Base-by-base conservation (phyloP, 2,113 vertebrate genomes). In the Sapayoa aenigma region DNA sequence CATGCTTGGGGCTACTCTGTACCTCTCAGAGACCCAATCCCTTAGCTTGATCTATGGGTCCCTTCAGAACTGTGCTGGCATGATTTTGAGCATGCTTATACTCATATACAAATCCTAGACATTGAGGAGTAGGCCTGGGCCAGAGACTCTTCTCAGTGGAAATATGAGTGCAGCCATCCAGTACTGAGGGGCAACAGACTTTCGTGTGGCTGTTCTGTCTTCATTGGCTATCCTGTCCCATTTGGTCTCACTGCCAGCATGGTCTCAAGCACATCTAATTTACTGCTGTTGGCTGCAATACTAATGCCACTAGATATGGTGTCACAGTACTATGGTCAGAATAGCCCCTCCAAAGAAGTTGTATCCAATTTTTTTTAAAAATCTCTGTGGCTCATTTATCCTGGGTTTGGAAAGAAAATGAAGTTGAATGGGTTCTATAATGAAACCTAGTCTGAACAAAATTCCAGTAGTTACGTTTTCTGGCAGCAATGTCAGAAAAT, bases 401-500 rank as follows among this genome's bases (percentile, higher is more conserved):
- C 33, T 39, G 12, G 11, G 14, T 86, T 89, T 93, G n/a, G 66
- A 78, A 90, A 73, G 37, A 87, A 75, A 95, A 71, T 63, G 12
- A 35, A 74, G 14, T 53, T 59, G 50, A 76, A 77, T 37, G 21
- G 5, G 9, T 44, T 78, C 58, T 72, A 33, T 46, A 79, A 69
- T 35, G 46, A 23, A 13, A 47, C 30, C 14, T 27, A 63, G 7
- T 52, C 47, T 90, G 78, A 47, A 88, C 37, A 53, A 84, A 88
- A 71, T 87, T 86, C 89, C 24, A 39, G 30, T 63, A 69, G 37
- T 80, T 74, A n/a, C 42, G 39, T 93, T 93, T 96, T 87, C 87
- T 90, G 82, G 67, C 35, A 85, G 24, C 14, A 6, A 16, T 59
- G 33, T 50, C 59, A 90, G 90, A 90, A 91, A 87, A 77, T 30